Evolutionary conservation across 2,113 vertebrate genomes (phyloP), one percentile per base, ranked within the genome.

Genomic region (Perccottus glenii): DNA sequence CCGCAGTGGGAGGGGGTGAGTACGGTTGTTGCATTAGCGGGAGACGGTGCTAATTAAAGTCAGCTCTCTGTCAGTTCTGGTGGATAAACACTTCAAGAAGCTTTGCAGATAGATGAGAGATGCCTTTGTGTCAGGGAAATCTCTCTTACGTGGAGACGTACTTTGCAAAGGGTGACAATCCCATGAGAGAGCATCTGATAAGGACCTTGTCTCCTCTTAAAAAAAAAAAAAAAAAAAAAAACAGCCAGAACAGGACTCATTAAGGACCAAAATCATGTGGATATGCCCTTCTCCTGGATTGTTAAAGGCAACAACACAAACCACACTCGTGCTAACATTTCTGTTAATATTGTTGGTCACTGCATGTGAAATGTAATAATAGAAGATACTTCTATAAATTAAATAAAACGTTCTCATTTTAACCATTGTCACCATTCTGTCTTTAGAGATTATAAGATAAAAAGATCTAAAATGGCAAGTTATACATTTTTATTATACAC

Each of bases 21-120:
- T 9, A 46, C 9, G 9, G 16, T 27, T 1, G 1, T 27, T 27
- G 19, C 58, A 45, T 10, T 68, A 27, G 32, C 12, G 50, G 73
- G 82, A 88, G 85, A 85, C 78, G 70, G 84, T 85, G 87, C 89
- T 92, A 92, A 92, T 92, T 91, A 92, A 90, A 90, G 88, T 85
- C 84, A 88, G 85, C 85, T 82, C 80, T 88, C 84, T 90, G 91
- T 91, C 90, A 90, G 87, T 90, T 90, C 90, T 90, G 85, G 81
- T 91, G 88, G 88, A 92, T 92, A 91, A 92, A 91, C 91, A 92
- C 86, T 89, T 90, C 86, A 87, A 84, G 89, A 85, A 88, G 87
- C 87, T 89, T 87, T 85, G 84, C 84, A 90, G 88, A 88, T 83
- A 89, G 87, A 90, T 77, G 83, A 86, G 80, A 88, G 85, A 88